Evolutionary conservation across 92 coral and sea anemone species (phyloP).

Genomic region (Metridium senile): DNA sequence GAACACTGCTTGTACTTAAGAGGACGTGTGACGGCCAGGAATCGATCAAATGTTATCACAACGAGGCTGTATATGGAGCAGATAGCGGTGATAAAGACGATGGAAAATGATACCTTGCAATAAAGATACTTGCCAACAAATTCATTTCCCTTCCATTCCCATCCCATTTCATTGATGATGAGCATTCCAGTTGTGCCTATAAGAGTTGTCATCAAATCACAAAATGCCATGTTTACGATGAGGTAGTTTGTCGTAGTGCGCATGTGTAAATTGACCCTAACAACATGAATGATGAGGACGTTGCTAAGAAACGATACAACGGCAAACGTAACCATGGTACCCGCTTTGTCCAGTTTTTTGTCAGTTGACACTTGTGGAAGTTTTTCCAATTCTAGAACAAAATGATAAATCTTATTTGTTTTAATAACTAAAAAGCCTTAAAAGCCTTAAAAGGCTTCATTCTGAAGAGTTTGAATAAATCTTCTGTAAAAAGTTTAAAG

Average conservation of each 20-base stretch:
- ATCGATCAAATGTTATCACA: slow-evolving; percentile 35
- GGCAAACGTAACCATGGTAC: no score
- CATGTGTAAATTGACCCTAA: slow-evolving; percentile 19
- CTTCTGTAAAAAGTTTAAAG: no score
- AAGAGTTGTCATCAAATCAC: slow-evolving; percentile 13
- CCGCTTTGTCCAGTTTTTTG: no score
- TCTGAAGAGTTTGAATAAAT: no score
- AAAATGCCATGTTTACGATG: slow-evolving; percentile 40
- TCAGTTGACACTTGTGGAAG: no score
- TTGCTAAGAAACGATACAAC: no score
- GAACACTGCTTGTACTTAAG: slow-evolving; percentile 1
- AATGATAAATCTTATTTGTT: no score
- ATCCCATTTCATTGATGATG: not conserved
- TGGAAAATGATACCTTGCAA: not conserved
- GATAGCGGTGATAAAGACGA: not conserved
- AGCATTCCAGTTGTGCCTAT: no score
- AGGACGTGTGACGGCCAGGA: slow-evolving; percentile 34
- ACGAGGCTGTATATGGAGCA: slow-evolving; percentile 22
- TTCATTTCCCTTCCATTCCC: not conserved
- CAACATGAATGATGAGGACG: slow-evolving; percentile 31
- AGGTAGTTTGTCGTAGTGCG: slow-evolving; percentile 22
- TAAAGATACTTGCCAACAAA: not conserved
- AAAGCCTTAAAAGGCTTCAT: no score
- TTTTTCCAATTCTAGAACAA: no score
- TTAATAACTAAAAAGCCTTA: no score